Evolutionary conservation across 2,888 invertebrate genomes (phyloP).

Genomic region (Drosophila bunnanda): DNA sequence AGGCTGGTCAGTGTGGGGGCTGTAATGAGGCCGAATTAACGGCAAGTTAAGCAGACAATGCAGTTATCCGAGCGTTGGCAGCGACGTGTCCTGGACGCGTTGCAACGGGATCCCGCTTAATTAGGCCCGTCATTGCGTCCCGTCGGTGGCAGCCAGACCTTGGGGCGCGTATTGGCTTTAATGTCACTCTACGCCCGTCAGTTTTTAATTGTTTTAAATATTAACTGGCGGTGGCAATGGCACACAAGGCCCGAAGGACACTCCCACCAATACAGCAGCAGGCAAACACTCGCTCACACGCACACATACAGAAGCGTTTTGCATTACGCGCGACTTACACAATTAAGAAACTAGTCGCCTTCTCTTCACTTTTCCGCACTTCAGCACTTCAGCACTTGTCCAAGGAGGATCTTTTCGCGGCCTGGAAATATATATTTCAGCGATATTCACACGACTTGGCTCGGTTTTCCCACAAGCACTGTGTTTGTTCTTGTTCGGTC

Average conservation of each 20-base stretch:
- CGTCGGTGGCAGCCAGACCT: not conserved
- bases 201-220: conserved; percentile 57
- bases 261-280: conserved; percentile 33
- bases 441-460: conserved; percentile 13
- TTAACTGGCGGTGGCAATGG: conserved; percentile 35
- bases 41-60: conserved; percentile 35
- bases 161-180: conserved; percentile 22
- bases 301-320: conserved; percentile 15
- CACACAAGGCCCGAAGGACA: conserved; percentile 39
- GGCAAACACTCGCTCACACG: conserved; percentile 9
- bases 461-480: conserved; percentile 12
- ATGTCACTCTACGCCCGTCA: conserved; percentile 17
- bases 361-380: conserved; percentile 19
- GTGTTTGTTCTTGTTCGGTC: conserved; percentile 17
- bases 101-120: conserved; percentile 24
- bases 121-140: conserved; percentile 26
- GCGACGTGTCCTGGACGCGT: conserved; percentile 4
- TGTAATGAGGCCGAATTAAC: conserved; percentile 30
- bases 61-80: conserved; percentile 26
- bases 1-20: conserved; percentile 32
- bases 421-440: conserved; percentile 1
- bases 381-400: conserved; percentile 4
- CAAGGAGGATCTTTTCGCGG: conserved; percentile 28
- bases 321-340: conserved; percentile 39
- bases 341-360: conserved; percentile 15